phyloP scores from a whole-genome alignment of 2,797 vertebrate species.

The Pipistrellus pygmaeus region DNA sequence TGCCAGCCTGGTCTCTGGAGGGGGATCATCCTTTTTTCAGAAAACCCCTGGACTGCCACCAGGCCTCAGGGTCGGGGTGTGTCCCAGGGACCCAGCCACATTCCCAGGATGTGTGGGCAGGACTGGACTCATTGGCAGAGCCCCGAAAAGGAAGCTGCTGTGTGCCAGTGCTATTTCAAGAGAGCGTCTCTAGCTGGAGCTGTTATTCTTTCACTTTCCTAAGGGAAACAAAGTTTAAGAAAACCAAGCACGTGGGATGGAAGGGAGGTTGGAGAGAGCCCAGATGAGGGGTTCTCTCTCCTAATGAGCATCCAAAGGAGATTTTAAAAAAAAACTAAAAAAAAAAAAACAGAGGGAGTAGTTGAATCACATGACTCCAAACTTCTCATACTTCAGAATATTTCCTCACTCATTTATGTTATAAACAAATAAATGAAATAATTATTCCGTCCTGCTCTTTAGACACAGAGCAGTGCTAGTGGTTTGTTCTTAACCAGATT shows the following conservation, averaged over 20 bases:
- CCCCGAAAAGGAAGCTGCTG: accelerated
- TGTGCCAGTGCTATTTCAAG: conserved; percentile 38
- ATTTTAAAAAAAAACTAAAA: background rate
- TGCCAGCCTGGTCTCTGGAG: accelerated
- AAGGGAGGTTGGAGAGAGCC: background rate
- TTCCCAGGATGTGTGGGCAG: background rate
- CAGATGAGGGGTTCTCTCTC: background rate
- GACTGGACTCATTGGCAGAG: accelerated
- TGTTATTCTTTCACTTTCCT: conserved; percentile 31
- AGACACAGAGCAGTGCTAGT: background rate
- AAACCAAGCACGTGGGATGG: background rate
- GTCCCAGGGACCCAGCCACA: background rate
- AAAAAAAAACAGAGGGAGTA: background rate
- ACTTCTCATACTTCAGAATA: conserved; percentile 34
- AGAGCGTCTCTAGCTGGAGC: conserved; percentile 74
- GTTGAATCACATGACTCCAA: background rate
- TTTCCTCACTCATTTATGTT: conserved; percentile 2
- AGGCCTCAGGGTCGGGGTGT: accelerated
- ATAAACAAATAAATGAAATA: background rate
- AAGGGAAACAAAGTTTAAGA: conserved; percentile 17
- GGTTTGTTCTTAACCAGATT: conserved; percentile 26
- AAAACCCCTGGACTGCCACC: accelerated
- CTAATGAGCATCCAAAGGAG: background rate
- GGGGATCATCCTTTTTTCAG: background rate
- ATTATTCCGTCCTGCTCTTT: background rate